Conservation (phyloP, 2,888 invertebrate genomes). For the Holacanthella duospinosa region DNA sequence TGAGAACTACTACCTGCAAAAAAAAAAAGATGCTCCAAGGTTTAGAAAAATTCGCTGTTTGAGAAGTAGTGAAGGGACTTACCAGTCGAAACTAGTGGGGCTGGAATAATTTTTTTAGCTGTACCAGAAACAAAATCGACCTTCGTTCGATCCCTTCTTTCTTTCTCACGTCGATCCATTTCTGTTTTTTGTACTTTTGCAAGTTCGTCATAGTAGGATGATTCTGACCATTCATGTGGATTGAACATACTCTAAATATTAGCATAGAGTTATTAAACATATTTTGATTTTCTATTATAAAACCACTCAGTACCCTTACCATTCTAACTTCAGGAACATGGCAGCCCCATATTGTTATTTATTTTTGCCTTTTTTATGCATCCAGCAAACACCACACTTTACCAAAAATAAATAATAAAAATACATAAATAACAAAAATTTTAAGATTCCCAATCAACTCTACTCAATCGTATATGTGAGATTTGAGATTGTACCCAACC, state of each 20-base stretch:
- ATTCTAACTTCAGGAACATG: no score
- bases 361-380: no score
- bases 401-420: no score
- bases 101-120: conserved; percentile 46
- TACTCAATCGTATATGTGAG: no score
- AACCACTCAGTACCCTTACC: not conserved
- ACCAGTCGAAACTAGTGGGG: not conserved
- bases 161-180: conserved; percentile 62
- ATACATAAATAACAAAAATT: no score
- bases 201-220: conserved; percentile 70
- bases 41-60: not conserved
- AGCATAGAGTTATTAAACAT: no score
- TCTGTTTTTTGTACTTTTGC: conserved; percentile 25
- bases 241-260: conserved; percentile 64
- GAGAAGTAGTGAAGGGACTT: no score
- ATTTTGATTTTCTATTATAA: not conserved
- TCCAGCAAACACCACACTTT: no score
- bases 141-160: conserved; percentile 56
- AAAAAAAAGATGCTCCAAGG: not conserved
- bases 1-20: not conserved
- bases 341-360: no score
- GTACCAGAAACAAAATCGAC: conserved; percentile 72
- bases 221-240: conserved; percentile 80
- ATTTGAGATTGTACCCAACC: no score
- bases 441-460: no score